A percentile compares a stretch with the other conserved stretches of the same genome.
These are phyloP conservation scores for Scaptomyza reducta DNA, from an alignment of 2,888 invertebrate genomes.

Conservation along the genomic window DNA sequence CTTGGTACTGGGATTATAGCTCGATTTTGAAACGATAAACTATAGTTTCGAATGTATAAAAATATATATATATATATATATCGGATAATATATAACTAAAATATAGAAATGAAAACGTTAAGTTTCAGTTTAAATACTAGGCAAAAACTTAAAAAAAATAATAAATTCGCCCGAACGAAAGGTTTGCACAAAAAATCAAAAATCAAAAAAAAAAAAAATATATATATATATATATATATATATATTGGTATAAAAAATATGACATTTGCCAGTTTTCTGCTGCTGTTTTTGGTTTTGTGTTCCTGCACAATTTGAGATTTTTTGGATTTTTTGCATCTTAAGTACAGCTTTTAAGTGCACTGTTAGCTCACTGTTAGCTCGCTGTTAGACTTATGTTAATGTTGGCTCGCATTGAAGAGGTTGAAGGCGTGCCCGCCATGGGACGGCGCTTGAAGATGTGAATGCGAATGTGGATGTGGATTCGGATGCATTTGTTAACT, in stretches of 20 bases:
- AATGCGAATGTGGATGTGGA: too few species aligned
- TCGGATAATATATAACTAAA: background rate
- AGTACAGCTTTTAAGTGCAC: constrained; percentile 82
- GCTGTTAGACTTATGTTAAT: constrained; percentile 44
- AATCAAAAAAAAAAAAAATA: too few species aligned
- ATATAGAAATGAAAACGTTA: constrained; percentile 17
- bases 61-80: constrained; percentile 26
- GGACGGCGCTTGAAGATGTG: too few species aligned
- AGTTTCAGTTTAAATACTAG: constrained; percentile 19
- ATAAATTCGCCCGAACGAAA: constrained; percentile 79
- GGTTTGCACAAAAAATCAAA: too few species aligned
- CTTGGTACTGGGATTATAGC: constrained; percentile 67
- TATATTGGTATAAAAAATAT: constrained; percentile 68
- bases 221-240: too few species aligned
- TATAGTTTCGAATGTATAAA: constrained; percentile 27
- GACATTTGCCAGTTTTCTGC: constrained; percentile 12
- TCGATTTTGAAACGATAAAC: constrained; percentile 35
- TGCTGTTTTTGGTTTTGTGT: constrained; percentile 38
- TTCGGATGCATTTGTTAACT: too few species aligned
- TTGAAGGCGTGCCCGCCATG: constrained; percentile 65
- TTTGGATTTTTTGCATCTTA: constrained; percentile 54
- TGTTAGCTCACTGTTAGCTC: constrained; percentile 36
- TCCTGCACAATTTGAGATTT: constrained; percentile 74
- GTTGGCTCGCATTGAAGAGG: constrained; percentile 67
- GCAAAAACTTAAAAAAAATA: constrained; percentile 47